These are phyloP conservation scores for Maniola hyperantus DNA, from an alignment of 2,888 invertebrate genomes.

Conservation along the genomic window DNA sequence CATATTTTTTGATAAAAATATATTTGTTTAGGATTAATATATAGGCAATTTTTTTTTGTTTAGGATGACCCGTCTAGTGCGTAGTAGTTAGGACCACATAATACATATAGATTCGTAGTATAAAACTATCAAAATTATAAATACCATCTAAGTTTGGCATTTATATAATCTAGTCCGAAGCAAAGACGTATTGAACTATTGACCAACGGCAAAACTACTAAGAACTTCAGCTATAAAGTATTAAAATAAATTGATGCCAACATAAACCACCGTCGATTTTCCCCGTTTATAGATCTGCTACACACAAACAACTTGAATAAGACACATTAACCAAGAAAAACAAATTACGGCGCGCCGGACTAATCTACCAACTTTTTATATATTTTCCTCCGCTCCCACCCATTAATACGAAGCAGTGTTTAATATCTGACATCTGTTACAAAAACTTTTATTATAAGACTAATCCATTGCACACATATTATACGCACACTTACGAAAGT, in stretches of 20 bases:
- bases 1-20: too few species aligned
- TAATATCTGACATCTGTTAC: constrained; percentile 83
- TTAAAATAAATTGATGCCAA: constrained; percentile 20
- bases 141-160: too few species aligned
- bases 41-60: too few species aligned
- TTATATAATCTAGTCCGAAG: neutral
- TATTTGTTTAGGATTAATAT: too few species aligned
- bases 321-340: constrained; percentile 42
- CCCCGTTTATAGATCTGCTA: constrained; percentile 21
- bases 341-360: constrained; percentile 58
- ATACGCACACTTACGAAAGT: constrained; percentile 48
- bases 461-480: constrained; percentile 78
- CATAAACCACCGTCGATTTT: constrained; percentile 19
- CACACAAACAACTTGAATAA: constrained; percentile 35
- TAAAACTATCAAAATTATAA: too few species aligned
- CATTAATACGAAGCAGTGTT: constrained; percentile 80
- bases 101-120: too few species aligned
- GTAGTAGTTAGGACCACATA: too few species aligned
- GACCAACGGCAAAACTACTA: constrained; percentile 3
- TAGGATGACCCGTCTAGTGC: too few species aligned
- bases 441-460: constrained; percentile 83
- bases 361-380: constrained; percentile 80
- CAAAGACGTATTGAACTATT: constrained; percentile 9
- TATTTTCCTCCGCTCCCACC: constrained; percentile 72
- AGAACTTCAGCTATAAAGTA: constrained; percentile 16